Conservation (phyloP, 1,140 invertebrate species). For the Drosophila malerkotliana region DNA sequence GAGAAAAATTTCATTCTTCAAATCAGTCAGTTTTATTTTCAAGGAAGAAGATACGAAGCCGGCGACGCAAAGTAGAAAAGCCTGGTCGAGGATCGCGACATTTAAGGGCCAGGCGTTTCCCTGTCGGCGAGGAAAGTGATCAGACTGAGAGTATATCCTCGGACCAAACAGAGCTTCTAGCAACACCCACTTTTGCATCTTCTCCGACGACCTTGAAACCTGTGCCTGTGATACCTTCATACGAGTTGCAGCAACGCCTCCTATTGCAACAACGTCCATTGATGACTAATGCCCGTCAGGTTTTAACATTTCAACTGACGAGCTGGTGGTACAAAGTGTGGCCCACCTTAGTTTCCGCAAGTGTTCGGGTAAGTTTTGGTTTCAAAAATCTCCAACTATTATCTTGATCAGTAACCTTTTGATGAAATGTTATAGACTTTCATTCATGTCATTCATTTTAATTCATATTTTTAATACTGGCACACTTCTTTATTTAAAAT, state of each 20-base stretch:
- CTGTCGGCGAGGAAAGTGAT: slow-evolving; percentile 15
- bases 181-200: background rate
- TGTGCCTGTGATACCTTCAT: background rate
- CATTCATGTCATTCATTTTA: no score
- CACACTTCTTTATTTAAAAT: background rate
- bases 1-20: background rate
- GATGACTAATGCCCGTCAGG: slow-evolving; percentile 24
- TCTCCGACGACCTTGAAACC: background rate
- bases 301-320: background rate
- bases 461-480: background rate
- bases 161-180: background rate
- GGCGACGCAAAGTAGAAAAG: background rate
- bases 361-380: background rate
- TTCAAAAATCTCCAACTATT: no score
- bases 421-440: background rate
- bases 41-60: background rate
- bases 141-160: background rate
- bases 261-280: slow-evolving; percentile 17
- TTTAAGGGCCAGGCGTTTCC: background rate
- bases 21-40: background rate
- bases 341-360: background rate
- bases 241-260: background rate
- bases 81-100: background rate
- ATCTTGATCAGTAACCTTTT: background rate
- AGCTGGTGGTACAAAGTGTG: slow-evolving; percentile 5